A percentile compares a stretch with the other conserved stretches of the same genome.
Conservation (phyloP, 92 coral and sea anemone genomes). For the Paramuricea clavata region DNA sequence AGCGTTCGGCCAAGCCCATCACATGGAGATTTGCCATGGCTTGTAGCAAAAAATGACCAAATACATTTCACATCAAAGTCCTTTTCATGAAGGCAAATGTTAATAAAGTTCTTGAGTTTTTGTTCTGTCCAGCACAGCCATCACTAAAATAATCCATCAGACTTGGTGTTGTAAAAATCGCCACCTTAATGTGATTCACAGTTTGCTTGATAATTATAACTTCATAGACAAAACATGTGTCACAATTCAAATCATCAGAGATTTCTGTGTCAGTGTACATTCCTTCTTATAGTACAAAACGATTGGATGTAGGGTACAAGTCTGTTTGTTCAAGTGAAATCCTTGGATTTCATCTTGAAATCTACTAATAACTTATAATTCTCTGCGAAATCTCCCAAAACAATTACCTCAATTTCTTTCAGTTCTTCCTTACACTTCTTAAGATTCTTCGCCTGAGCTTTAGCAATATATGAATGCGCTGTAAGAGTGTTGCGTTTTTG, state of each 20-base stretch:
- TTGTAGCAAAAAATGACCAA: slow-evolving; percentile 49
- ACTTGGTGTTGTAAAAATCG: slow-evolving; percentile 49
- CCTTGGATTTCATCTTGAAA: slow-evolving; percentile 59
- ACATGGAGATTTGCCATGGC: slow-evolving; percentile 57
- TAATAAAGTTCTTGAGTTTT: neutral
- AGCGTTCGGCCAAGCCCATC: slow-evolving; percentile 45
- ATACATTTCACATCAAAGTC: slow-evolving; percentile 9
- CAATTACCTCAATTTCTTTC: slow-evolving; percentile 58
- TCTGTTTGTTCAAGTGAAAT: slow-evolving; percentile 57
- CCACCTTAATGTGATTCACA: slow-evolving; percentile 47
- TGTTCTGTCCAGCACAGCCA: slow-evolving; percentile 18
- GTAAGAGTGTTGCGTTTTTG: slow-evolving; percentile 48
- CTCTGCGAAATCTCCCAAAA: slow-evolving; percentile 59
- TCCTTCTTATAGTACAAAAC: slow-evolving; percentile 51
- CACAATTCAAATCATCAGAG: slow-evolving; percentile 58
- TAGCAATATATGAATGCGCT: slow-evolving; percentile 61
- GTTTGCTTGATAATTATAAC: slow-evolving; percentile 59
- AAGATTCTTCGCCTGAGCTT: slow-evolving; percentile 61
- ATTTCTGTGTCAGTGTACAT: slow-evolving; percentile 45
- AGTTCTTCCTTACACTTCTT: slow-evolving; percentile 63
- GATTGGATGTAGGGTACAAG: slow-evolving; percentile 53
- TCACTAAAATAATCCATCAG: slow-evolving; percentile 59
- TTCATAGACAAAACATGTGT: slow-evolving; percentile 54
- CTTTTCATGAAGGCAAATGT: slow-evolving; percentile 33
- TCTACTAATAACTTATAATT: slow-evolving; percentile 50